Base-by-base conservation (phyloP, 2,797 vertebrate species). In the Pipistrellus kuhlii region DNA sequence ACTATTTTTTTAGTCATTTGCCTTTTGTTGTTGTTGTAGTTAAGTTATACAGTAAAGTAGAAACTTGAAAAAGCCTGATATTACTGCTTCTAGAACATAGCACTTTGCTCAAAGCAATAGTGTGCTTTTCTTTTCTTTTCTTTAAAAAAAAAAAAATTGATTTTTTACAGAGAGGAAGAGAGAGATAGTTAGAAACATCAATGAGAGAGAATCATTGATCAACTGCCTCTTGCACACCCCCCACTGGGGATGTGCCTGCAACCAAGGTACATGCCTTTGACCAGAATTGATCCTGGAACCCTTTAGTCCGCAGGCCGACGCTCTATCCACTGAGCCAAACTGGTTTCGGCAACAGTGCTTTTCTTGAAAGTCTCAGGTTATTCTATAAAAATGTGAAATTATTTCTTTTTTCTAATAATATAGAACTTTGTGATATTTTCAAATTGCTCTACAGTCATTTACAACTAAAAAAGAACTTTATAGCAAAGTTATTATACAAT, bases 371-470 rank as follows among this genome's bases (percentile, higher is more conserved):
- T 69, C 25, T 78, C 30, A 53, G n/a, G 57, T 88, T 92, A 69
- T 38, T 73, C 1, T 78, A 55, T 78, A 64, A 89, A 94, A 88
- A 55, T 72, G 35, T 95, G 89, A 86, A 87, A 53, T 92, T 46
- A 57, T 72, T 77, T 72, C 27, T 75, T 91, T 85, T 90, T 51
- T 51, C 73, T 91, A 62, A 82, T 93, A 73, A 35, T 18, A 17
- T 27, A 86, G 51, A 81, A 25, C 27, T 71, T 77, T 90, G 82
- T 82, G 53, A 68, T 95, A 48, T 90, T 90, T 94, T 85, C 73
- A 92, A 94, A 83, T 95, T 85, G 53, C 17, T 75, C 62, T 92
- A 90, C 35, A 94, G 71, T 82, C 68, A 83, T 85, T 91, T 95
- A 82, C 23, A 85, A 68, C 78, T 84, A n/a, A 73, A 76, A 94